Base-by-base conservation (phyloP, 1,140 invertebrate genomes). In the Drosophila paulistorum region DNA sequence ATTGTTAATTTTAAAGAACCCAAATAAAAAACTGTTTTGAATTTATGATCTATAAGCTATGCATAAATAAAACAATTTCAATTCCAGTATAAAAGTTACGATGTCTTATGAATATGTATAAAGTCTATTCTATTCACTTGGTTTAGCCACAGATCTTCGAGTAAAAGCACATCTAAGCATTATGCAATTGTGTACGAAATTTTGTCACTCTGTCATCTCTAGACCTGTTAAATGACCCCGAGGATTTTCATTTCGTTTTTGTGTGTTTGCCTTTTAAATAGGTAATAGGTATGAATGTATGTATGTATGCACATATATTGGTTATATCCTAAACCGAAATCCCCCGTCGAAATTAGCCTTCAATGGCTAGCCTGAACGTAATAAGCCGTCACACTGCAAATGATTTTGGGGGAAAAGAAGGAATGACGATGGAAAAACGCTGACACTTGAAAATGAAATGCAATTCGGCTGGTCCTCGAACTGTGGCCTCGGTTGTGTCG, bases 381-480 rank as follows among this genome's bases (percentile, higher is more conserved):
- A 51, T 51, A 51, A 51, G 45, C 45, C 45, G 45, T 51, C 45
- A 51, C 45, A 58, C 41, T 37, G 65, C 58, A 20, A 62, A 23
- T 76, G 54, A 48, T 74, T 68, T 45, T 51, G 5, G 45, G 17
- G 69, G 48, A 37, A 42, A 13, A 13, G 3, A 3, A 4, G 37
- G 11, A 13, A 13, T 13, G 68, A 73, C 37, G 45, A 14, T 48
- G 45, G 68, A 70, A 85, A 80, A 85, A 73, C 71, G 79, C 84
- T 89, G 83, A 87, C 83, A 87, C 77, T 68, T 87, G 78, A 89
- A 86, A 83, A 68, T 87, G 82, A 89, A 86, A 89, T 86, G 76
- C 79, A 86, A 86, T 86, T 77, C 69, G 64, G 45, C 17, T n/a
- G 45, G 10, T 23, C 45, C 45, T 51, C 45, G 45, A 51, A 23